Conservation (phyloP, 92 coral and sea anemone species). For the Phenganax stokvisi region DNA sequence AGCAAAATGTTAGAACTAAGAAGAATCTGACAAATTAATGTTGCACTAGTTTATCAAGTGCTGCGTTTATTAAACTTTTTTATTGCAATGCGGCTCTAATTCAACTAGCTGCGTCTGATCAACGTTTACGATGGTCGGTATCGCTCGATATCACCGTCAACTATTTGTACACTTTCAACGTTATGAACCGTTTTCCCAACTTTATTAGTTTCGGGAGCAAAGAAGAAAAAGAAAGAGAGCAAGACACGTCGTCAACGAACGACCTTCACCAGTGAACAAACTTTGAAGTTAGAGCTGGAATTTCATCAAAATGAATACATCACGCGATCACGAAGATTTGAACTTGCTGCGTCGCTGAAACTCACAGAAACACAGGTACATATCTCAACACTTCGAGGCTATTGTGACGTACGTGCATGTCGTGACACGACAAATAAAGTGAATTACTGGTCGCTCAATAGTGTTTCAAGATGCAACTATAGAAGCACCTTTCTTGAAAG, state of each 20-base stretch:
- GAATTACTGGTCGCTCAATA: not conserved
- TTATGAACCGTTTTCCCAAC: not conserved
- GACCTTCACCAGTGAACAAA: conserved; percentile 98
- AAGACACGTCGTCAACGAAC: conserved; percentile 92
- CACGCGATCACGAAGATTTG: conserved; percentile 91
- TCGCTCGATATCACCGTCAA: not conserved
- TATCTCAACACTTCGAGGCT: not conserved
- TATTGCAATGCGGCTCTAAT: too few species aligned
- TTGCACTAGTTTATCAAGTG: too few species aligned
- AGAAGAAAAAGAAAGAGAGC: conserved; percentile 87
- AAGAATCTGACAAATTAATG: too few species aligned
- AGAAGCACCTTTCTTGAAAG: too few species aligned
- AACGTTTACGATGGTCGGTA: too few species aligned
- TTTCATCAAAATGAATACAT: conserved; percentile 98
- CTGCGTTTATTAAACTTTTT: too few species aligned
- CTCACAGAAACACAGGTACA: conserved; percentile 83
- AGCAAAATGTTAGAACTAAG: too few species aligned
- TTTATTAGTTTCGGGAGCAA: conserved; percentile 51
- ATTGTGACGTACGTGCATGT: not conserved
- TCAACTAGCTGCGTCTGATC: too few species aligned
- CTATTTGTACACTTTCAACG: not conserved
- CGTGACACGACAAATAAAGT: not conserved
- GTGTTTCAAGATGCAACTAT: not conserved
- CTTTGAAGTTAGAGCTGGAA: conserved; percentile 87
- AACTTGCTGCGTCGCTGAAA: conserved; percentile 88